Evolutionary conservation across 2,888 invertebrate genomes (phyloP).

Genomic region (Camptogramma bilineatum): DNA sequence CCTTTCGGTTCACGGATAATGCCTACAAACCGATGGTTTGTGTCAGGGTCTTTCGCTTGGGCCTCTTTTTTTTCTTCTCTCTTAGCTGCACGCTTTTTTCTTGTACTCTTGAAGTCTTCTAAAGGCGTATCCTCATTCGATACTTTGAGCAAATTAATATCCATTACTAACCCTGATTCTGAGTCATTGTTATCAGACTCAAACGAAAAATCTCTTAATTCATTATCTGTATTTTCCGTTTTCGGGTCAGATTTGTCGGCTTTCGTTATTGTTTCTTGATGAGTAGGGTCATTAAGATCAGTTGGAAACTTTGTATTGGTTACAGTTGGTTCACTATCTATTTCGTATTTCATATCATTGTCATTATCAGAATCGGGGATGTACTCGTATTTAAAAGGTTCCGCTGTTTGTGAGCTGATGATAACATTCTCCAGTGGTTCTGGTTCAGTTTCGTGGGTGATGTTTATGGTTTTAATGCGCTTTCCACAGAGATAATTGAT

Average conservation of each 20-base stretch:
- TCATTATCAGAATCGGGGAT: conserved; percentile 13
- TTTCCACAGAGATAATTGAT: conserved; percentile 39
- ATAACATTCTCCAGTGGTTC: conserved; percentile 35
- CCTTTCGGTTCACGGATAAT: conserved; percentile 40
- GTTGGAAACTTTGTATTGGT: background rate
- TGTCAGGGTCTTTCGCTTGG: conserved; percentile 10
- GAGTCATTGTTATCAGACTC: conserved; percentile 18
- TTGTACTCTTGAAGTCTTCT: background rate
- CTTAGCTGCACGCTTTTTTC: conserved; percentile 9
- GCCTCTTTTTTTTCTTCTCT: conserved; percentile 27
- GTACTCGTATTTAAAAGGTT: conserved; percentile 25
- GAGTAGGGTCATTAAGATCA: background rate
- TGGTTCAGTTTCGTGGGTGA: conserved; percentile 33
- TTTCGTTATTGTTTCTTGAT: background rate
- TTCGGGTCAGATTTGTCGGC: background rate
- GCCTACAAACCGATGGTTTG: conserved; percentile 26
- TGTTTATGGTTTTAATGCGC: conserved; percentile 50
- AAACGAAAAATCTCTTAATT: background rate
- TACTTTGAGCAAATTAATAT: conserved; percentile 5
- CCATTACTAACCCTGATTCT: conserved; percentile 14
- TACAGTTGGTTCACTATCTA: background rate
- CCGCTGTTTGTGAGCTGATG: conserved; percentile 13
- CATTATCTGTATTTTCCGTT: conserved; percentile 3
- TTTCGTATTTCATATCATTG: conserved; percentile 13
- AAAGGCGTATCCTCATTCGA: conserved; percentile 2